Base-by-base conservation (phyloP, 2,888 invertebrate species). In the Mesochorus sp. region DNA sequence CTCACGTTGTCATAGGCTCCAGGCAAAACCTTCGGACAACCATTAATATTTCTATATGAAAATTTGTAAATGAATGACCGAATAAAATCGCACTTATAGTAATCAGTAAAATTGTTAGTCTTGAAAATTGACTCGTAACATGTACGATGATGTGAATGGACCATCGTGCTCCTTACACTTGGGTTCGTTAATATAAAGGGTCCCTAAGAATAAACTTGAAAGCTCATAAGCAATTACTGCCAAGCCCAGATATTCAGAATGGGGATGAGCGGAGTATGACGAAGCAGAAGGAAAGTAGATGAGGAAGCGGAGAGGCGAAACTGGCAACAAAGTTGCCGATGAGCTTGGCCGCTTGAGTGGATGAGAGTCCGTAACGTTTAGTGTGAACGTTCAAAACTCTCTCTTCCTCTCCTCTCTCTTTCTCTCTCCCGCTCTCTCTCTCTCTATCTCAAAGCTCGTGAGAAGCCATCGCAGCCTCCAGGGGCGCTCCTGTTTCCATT, bases 221-320 rank as follows among this genome's bases (percentile, higher is more conserved):
- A 67, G 67, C 74, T 61, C 74, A 67, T 74, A 61, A 74, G 61
- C 67, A 67, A 74, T 74, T 74, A 74, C 74, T 34, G 51, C 44
- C 42, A 74, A 44, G 67, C 61, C 51, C 39, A 64, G 55, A 12
- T 10, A 21, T 19, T 10, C 2, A 47, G 34, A 39, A 24, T 4
- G 57, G n/a, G 57, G n/a, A 39, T 24, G 39, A 12, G 37, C 14
- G 31, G 31, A 34, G n/a, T 31, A 31, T 12, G 19, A n/a, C n/a
- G n/a, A 12, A 21, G 57, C 26, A 51, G 12, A 5, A 8, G 10
- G 34, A 10, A 34, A 34, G 10, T 34, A 49, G 49, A 49, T 24
- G 49, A 24, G 24, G 24, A n/a, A 21, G n/a, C 6, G 49, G 5
- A 21, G n/a, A 24, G n/a, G 24, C 31, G 24, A 59, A 75, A 70